Percentiles rank a stretch among this genome's conserved stretches.
These are phyloP conservation scores for Yponomeuta malinellus DNA, from an alignment of 2,888 invertebrate species.

Conservation along the genomic window DNA sequence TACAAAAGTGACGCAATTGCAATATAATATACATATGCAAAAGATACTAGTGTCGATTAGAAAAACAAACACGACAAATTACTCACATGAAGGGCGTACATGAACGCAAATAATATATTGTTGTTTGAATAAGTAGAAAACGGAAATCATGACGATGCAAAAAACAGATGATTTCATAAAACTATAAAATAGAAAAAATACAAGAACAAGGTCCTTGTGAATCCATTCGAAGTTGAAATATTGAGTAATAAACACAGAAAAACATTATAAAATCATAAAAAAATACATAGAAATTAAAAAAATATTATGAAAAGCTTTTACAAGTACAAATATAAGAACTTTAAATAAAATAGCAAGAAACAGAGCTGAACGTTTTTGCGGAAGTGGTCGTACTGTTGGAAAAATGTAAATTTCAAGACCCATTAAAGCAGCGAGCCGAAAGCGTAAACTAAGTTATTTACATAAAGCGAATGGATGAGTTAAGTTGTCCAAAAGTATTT, in stretches of 20 bases:
- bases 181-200: not conserved
- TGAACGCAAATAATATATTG: not conserved
- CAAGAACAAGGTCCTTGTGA: not conserved
- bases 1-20: slow-evolving; percentile 3
- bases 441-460: slow-evolving; percentile 11
- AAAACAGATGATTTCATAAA: not conserved
- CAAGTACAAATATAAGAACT: not conserved
- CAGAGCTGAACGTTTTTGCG: slow-evolving; percentile 15
- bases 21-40: not conserved
- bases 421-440: slow-evolving; percentile 10
- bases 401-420: slow-evolving; percentile 12
- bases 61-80: not conserved
- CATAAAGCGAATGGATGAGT: slow-evolving; percentile 14
- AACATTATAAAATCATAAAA: too few relatives aligned
- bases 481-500: slow-evolving; percentile 4
- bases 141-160: not conserved
- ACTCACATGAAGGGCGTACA: not conserved
- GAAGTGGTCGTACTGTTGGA: not conserved
- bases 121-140: not conserved
- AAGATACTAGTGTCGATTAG: not conserved
- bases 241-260: too few relatives aligned
- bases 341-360: not conserved
- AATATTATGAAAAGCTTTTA: not conserved
- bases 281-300: too few relatives aligned
- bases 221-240: too few relatives aligned